Base-by-base conservation (phyloP, 1,140 invertebrate species). In the Pachyrhynchus sulphureomaculatus region DNA sequence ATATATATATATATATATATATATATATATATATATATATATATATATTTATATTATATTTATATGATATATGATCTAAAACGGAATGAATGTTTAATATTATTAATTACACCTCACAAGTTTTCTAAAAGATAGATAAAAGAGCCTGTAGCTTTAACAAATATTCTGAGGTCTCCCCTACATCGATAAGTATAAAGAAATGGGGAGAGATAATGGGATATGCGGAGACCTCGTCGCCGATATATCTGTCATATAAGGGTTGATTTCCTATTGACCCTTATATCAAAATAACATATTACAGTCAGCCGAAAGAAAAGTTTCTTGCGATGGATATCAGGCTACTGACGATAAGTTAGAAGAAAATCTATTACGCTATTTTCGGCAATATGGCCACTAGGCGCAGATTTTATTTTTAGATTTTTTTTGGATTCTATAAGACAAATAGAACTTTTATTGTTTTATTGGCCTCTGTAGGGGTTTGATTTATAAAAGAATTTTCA, bases 191-290 rank as follows among this genome's bases (percentile, higher is more conserved):
- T 58, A 58, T 45, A 58, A 58, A 58, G 55, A 58, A 58, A 45
- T 58, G 55, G 39, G 39, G 45, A 53, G 45, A 61, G 48, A 61
- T 61, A 61, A 61, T 61, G 58, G 58, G 49, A 48, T 23, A 21
- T 52, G 41, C 39, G 41, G 41, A 24, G 58, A 53, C 37, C 48
- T 8, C 44, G 48, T 61, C 32, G 18, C 48, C 41, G 49, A 51
- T 52, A 61, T 61, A 53, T 61, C 58, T 61, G 58, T 61, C 58
- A 61, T 61, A 61, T 60, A 61, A 53, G 48, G 41, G 49, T 53
- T 61, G 36, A 61, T 61, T 61, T 61, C 45, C 34, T 59, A 59
- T 59, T 59, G 57, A 59, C 57, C 57, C 44, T 53, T 53, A 53
- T 53, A 61, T 61, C 58, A 53, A 61, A 61, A 61, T 61, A 61